Percentiles rank a stretch among this genome's conserved stretches.
These are phyloP conservation scores for Idaea dimidiata DNA, from an alignment of 2,888 invertebrate genomes.

Conservation along the genomic window DNA sequence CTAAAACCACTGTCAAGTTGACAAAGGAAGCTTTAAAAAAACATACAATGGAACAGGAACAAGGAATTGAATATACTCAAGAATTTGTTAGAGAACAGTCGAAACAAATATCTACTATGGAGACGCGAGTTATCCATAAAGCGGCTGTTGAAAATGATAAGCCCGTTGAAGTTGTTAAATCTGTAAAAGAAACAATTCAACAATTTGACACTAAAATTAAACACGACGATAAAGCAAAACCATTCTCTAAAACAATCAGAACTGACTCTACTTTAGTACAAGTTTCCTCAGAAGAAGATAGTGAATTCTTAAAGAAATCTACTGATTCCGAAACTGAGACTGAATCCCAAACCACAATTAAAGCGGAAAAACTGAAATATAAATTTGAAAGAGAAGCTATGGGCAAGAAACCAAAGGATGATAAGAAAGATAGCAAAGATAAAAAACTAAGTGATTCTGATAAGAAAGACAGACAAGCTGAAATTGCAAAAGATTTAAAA, in stretches of 20 bases:
- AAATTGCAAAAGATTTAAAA: constrained; percentile 43
- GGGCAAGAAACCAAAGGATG: constrained; percentile 41
- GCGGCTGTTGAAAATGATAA: constrained; percentile 51
- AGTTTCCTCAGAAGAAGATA: constrained; percentile 78
- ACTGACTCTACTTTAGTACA: constrained; percentile 78
- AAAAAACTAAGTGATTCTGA: constrained; percentile 46
- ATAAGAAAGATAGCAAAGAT: constrained; percentile 44
- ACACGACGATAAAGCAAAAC: constrained; percentile 60
- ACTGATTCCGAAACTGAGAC: constrained; percentile 79
- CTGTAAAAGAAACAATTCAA: constrained; percentile 73
- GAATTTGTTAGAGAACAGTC: constrained; percentile 77
- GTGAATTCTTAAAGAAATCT: constrained; percentile 75
- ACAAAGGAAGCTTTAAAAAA: constrained; percentile 78
- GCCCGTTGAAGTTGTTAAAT: constrained; percentile 59
- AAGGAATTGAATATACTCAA: constrained; percentile 73
- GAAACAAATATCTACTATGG: constrained; percentile 60
- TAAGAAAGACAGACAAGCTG: constrained; percentile 44
- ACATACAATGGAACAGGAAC: constrained; percentile 74
- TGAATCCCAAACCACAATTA: constrained; percentile 75
- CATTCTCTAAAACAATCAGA: constrained; percentile 65
- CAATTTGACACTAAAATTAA: constrained; percentile 69
- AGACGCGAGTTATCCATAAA: constrained; percentile 54
- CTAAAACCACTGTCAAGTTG: constrained; percentile 67
- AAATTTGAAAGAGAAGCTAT: constrained; percentile 45
- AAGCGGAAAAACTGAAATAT: constrained; percentile 58